Evolutionary conservation across 2,888 invertebrate species (phyloP).

Genomic region (Agapetus fuscipes): DNA sequence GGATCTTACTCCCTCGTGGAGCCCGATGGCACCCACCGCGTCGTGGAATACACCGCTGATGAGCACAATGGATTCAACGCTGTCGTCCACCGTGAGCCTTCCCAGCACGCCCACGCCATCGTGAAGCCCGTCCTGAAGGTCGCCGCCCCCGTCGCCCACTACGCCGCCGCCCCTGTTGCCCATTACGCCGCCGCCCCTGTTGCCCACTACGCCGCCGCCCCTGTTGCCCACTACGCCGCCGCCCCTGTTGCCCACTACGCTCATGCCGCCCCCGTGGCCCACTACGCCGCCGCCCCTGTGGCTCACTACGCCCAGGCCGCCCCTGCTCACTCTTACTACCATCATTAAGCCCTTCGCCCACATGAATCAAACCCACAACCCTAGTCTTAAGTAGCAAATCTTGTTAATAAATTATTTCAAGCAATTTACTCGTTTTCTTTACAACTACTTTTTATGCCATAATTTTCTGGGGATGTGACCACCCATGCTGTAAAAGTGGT

Average conservation of each 20-base stretch:
- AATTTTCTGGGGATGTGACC: too few species aligned
- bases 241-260: conserved; percentile 13
- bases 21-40: conserved; percentile 34
- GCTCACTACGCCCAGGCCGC: conserved; percentile 7
- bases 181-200: conserved; percentile 11
- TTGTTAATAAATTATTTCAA: conserved; percentile 11
- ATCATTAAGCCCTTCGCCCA: conserved; percentile 1
- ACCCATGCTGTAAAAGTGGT: too few species aligned
- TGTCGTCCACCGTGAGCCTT: conserved; percentile 12
- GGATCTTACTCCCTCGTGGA: conserved; percentile 38
- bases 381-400: conserved; percentile 9
- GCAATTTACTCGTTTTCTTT: too few species aligned
- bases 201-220: conserved; percentile 4
- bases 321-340: conserved; percentile 14
- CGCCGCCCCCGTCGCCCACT: conserved; percentile 16
- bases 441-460: too few species aligned
- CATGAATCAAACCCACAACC: neutral
- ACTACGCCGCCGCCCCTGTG: conserved; percentile 6
- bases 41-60: conserved; percentile 40
- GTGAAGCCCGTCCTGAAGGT: conserved; percentile 6
- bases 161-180: conserved; percentile 6
- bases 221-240: conserved; percentile 2
- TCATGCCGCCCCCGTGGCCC: conserved; percentile 4
- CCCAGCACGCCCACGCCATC: neutral
- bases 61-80: conserved; percentile 24